Evolutionary conservation across 2,113 vertebrate species (phyloP), one percentile per base, ranked within the genome.

Genomic region (Athene cunicularia): DNA sequence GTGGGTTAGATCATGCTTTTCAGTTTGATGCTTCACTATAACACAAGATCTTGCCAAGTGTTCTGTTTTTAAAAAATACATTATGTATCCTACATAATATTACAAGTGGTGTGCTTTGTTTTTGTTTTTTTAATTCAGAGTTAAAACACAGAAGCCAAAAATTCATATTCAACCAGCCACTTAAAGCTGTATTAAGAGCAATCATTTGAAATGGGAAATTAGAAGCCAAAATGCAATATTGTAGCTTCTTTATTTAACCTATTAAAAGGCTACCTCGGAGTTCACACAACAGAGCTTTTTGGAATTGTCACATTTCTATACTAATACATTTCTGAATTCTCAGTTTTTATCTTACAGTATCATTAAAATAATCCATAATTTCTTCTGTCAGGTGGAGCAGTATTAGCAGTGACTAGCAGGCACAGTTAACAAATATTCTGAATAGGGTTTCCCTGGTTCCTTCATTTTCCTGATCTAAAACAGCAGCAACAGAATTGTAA

Each of bases 41-140:
- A 70, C 63, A 83, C n/a, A 86, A 77, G 52, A 47, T 63, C 47
- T 66, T 90, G 71, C 49, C 53, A 90, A 80, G 16, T 50, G 26
- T 47, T 80, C 67, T 91, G 30, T 21, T 63, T 41, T 74, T 62
- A 32, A 27, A 63, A 89, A 83, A 67, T 63, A 12, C 4, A 45
- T 94, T 89, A 33, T 66, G 4, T 28, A 43, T 63, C 35, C 9
- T 15, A 74, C 24, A 58, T 50, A 80, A 7, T 22, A 49, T 58
- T 68, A 30, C 3, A 15, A 4, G 2, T 14, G 2, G n/a, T n/a
- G n/a, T n/a, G n/a, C n/a, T n/a, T n/a, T 10, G 6, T 14, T 62
- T 49, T 12, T 62, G 49, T 52, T 55, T 32, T 12, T 32, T 10
- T 19, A 27, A 3, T 63, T 47, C 64, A 9, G 28, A 67, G 23